Base-by-base conservation (phyloP, 2,113 vertebrate genomes). In the Cervus canadensis region DNA sequence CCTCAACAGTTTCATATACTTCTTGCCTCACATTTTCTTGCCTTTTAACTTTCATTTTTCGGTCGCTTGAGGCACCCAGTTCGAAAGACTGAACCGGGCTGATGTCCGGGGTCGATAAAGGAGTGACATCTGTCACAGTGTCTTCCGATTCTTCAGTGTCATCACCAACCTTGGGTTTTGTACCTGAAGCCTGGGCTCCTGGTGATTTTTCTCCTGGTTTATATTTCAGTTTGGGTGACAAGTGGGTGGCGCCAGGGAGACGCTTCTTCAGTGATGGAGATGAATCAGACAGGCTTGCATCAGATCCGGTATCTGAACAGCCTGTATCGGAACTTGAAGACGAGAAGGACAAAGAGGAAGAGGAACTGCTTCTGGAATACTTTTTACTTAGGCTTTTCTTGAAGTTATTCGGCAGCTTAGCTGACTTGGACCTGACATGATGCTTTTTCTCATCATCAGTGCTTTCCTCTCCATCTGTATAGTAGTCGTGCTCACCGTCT, bases 121-220 rank as follows among this genome's bases (percentile, higher is more conserved):
- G 99, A 48, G 99, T 99, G 74, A 99, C 99, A 0, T 99, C 99
- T 28, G 99, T 99, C 94, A 99, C 99, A 0, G 99, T 99, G 71
- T 99, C 99, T 96, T 99, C 99, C 7, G 99, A 99, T 43, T 99
- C 99, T 36, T 98, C 98, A 12, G 91, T 36, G 33, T 67, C 96
- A 87, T 98, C 98, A 94, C 91, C 74, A 2, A 95, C 56, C 86
- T 96, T 96, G 60, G 97, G 76, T 59, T 98, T 97, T 56, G 45
- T 19, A 45, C 56, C 79, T 40, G 95, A 62, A 95, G 85, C 26
- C 0, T 78, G 97, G 94, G 97, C 94, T 96, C 57, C 96, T 26
- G 88, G 83, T 48, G 96, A 95, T 95, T 98, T 98, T 83, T 33
- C 57, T 52, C 95, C 89, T 74, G 94, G 94, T 36, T 94, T 98